Conservation (phyloP, 2,888 invertebrate genomes). For the Salpingus planirostris region DNA sequence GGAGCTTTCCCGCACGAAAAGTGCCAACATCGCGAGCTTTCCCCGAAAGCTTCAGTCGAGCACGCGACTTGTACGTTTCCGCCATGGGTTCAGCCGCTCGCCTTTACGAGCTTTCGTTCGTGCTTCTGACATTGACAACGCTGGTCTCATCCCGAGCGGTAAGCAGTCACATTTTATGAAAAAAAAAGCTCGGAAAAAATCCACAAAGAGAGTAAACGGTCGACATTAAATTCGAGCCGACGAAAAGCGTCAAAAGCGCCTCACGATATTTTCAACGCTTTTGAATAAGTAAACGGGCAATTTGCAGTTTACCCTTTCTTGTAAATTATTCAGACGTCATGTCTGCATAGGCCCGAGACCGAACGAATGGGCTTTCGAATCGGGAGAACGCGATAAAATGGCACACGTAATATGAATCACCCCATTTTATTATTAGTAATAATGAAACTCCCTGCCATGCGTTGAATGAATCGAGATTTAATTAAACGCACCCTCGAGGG, state of each 20-base stretch:
- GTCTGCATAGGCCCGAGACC: background rate
- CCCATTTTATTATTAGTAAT: background rate
- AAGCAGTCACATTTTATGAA: slow-evolving; percentile 8
- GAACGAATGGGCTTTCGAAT: background rate
- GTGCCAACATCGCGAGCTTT: slow-evolving; percentile 14
- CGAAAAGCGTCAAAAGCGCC: too few relatives aligned
- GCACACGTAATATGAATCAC: background rate
- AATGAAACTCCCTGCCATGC: too few relatives aligned
- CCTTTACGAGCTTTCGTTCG: slow-evolving; percentile 10
- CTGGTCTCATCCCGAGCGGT: slow-evolving; percentile 17
- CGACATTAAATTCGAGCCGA: too few relatives aligned
- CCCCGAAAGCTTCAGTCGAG: slow-evolving; percentile 15
- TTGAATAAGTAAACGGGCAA: slow-evolving; percentile 15
- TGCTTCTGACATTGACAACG: slow-evolving; percentile 9
- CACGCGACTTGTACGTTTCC: slow-evolving; percentile 13
- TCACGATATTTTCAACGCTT: background rate
- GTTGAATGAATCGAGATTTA: too few relatives aligned
- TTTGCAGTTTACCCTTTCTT: slow-evolving; percentile 15
- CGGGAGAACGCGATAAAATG: background rate
- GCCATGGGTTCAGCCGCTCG: slow-evolving; percentile 10
- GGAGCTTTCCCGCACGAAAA: slow-evolving; percentile 6
- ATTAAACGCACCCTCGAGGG: too few relatives aligned
- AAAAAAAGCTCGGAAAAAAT: background rate
- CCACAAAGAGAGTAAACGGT: too few relatives aligned
- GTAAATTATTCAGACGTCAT: slow-evolving; percentile 19